Conservation (phyloP, 2,113 vertebrate genomes). For the Sturnira hondurensis region DNA sequence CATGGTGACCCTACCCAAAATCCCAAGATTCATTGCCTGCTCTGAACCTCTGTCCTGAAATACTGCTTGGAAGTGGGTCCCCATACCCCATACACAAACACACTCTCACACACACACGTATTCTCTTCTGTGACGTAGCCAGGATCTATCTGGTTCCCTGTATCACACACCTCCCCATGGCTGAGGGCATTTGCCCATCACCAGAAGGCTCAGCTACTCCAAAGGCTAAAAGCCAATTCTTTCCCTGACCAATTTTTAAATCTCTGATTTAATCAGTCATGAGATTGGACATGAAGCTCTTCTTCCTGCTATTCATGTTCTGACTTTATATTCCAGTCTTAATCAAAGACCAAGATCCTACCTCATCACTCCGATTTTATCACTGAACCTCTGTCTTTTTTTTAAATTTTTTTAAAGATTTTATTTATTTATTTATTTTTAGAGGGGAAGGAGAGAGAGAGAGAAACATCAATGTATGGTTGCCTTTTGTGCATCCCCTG, state of each 20-base stretch:
- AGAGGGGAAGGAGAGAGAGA: no score
- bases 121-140: background rate
- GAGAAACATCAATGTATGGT: no score
- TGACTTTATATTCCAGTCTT: no score
- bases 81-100: background rate
- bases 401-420: no score
- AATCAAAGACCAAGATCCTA: background rate
- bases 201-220: background rate
- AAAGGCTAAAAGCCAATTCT: background rate
- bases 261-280: background rate
- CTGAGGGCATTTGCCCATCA: background rate
- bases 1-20: background rate
- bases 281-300: background rate
- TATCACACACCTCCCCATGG: background rate
- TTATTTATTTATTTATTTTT: no score
- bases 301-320: background rate
- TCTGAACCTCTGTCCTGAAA: background rate
- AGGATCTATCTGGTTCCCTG: background rate
- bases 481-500: no score
- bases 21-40: background rate
- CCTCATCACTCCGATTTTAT: background rate
- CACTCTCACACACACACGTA: background rate
- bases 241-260: background rate
- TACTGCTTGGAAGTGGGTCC: accelerated
- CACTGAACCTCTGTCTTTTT: background rate